phyloP scores from a whole-genome alignment of 2,113 vertebrate species.

The Hiodon tergisus region DNA sequence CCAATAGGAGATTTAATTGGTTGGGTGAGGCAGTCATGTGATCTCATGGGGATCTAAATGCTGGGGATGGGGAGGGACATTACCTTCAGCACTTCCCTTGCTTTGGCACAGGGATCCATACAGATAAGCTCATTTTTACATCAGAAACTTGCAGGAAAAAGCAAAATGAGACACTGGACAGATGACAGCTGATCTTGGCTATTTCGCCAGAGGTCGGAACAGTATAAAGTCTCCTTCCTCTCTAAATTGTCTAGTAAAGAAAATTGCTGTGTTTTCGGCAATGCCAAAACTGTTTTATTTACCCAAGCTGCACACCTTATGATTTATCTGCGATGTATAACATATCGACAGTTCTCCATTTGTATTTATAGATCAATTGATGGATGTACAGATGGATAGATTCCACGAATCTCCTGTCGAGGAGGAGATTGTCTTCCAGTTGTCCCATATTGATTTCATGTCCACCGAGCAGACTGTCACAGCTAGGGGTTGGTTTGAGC shows the following conservation, averaged over 20 bases:
- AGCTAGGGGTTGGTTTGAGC: conserved; percentile 55
- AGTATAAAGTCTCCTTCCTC: not conserved
- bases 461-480: conserved; percentile 47
- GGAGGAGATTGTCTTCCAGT: conserved; percentile 42
- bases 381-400: conserved; percentile 6
- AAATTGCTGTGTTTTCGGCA: not conserved
- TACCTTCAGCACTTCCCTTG: not conserved
- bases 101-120: not conserved
- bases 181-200: not conserved
- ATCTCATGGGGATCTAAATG: no score
- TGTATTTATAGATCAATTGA: conserved; percentile 8
- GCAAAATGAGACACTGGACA: not conserved
- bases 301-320: not conserved
- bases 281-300: not conserved
- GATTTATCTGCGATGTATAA: not conserved
- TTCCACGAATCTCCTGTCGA: conserved; percentile 4
- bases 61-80: no score
- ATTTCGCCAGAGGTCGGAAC: not conserved
- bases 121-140: not conserved
- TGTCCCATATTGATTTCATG: conserved; percentile 63
- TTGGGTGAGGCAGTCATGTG: no score
- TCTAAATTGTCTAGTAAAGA: not conserved
- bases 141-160: not conserved
- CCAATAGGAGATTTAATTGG: no score
- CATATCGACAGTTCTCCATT: conserved; percentile 7